A percentile compares a stretch with the other conserved stretches of the same genome.
Evolutionary conservation across 2,888 invertebrate species (phyloP).

Genomic region (Troglohyphantes excavatus): DNA sequence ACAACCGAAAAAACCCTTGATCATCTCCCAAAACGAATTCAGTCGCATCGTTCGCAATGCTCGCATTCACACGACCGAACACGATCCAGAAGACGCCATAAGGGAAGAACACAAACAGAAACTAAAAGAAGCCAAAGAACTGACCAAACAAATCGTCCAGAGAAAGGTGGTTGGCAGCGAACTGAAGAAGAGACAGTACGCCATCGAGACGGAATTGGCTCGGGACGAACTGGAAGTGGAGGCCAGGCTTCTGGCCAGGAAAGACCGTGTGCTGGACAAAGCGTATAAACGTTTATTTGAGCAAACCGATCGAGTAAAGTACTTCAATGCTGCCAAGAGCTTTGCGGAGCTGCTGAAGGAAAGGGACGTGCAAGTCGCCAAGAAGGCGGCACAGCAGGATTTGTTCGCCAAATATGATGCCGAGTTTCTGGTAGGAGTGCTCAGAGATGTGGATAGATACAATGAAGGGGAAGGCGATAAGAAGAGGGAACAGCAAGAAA

Average conservation of each 20-base stretch:
- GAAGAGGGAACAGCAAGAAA: background rate
- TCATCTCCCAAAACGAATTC: conserved; percentile 5
- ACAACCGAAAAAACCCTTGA: conserved; percentile 1
- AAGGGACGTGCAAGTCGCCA: conserved; percentile 36
- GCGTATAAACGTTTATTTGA: conserved; percentile 63
- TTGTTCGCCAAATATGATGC: conserved; percentile 9
- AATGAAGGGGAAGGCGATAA: conserved; percentile 18
- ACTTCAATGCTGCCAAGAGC: conserved; percentile 50
- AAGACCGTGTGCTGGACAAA: conserved; percentile 49
- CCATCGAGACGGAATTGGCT: background rate
- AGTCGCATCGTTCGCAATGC: conserved; percentile 13
- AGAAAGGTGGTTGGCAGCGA: conserved; percentile 42
- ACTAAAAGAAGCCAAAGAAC: conserved; percentile 11
- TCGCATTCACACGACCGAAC: background rate
- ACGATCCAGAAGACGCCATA: background rate
- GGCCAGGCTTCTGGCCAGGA: conserved; percentile 19
- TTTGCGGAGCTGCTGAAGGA: conserved; percentile 20
- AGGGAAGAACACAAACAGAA: background rate
- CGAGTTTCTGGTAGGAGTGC: conserved; percentile 20
- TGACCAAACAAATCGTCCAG: background rate
- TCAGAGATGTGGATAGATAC: conserved; percentile 46
- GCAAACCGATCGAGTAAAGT: conserved; percentile 62
- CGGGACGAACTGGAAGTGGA: conserved; percentile 35
- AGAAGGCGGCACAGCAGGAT: background rate
- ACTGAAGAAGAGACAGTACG: conserved; percentile 32